A percentile compares a stretch with the other conserved stretches of the same genome.
Evolutionary conservation across 2,888 invertebrate species (phyloP).

Genomic region (Disparrhopalites patrizii): DNA sequence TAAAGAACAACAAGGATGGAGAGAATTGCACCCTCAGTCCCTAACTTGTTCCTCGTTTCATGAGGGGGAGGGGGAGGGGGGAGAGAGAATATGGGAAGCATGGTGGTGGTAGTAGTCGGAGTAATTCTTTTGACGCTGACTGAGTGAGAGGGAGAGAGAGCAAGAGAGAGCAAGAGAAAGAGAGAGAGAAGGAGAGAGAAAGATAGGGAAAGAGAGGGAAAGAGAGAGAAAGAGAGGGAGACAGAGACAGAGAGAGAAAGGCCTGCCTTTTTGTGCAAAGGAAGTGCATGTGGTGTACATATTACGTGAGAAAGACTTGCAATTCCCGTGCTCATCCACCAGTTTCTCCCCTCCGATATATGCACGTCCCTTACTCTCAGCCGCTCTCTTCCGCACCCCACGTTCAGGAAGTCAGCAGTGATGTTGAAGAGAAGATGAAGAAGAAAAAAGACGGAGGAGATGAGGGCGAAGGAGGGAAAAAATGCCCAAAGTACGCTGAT

Average conservation of each 20-base stretch:
- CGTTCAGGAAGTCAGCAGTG: slow-evolving; percentile 11
- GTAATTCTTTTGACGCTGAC: too few species aligned
- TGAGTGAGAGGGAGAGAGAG: too few species aligned
- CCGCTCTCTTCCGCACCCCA: too few species aligned
- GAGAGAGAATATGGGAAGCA: background rate
- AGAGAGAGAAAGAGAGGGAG: too few species aligned
- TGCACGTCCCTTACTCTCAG: background rate
- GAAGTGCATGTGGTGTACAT: slow-evolving; percentile 1
- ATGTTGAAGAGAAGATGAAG: background rate
- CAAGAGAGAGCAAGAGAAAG: too few species aligned
- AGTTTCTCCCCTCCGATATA: background rate
- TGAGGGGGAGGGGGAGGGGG: background rate
- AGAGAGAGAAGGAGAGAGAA: too few species aligned
- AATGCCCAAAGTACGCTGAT: slow-evolving; percentile 4
- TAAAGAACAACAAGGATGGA: background rate
- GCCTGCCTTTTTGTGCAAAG: too few species aligned
- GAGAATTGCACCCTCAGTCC: slow-evolving; percentile 4
- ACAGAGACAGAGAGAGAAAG: too few species aligned
- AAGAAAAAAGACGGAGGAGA: too few species aligned
- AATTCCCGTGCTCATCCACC: background rate
- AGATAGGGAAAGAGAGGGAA: too few species aligned
- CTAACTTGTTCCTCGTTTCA: slow-evolving; percentile 3
- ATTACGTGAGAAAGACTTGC: slow-evolving; percentile 1
- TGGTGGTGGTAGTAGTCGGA: too few species aligned
- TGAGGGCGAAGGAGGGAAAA: too few species aligned